These are phyloP conservation scores for Conopomorpha cramerella DNA, from an alignment of 1,140 invertebrate species.

Conservation along the genomic window DNA sequence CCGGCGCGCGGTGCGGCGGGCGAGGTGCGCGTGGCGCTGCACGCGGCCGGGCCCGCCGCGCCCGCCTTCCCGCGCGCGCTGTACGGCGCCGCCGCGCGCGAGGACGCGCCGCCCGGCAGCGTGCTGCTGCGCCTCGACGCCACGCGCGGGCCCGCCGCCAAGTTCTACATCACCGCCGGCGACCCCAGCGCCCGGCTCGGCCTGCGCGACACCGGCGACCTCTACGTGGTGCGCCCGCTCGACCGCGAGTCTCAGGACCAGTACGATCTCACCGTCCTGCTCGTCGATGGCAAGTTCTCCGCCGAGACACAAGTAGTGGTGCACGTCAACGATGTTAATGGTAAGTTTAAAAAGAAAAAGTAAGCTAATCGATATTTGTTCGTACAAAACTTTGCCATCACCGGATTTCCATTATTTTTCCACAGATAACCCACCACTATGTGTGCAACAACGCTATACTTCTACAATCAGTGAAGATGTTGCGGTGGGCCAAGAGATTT, in stretches of 20 bases:
- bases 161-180: conserved; percentile 79
- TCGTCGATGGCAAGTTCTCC: conserved; percentile 85
- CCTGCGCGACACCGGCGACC: conserved; percentile 77
- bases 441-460: conserved; percentile 74
- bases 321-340: conserved; percentile 85
- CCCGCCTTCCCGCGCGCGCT: conserved; percentile 72
- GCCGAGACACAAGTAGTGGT: conserved; percentile 72
- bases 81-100: conserved; percentile 72
- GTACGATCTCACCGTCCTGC: conserved; percentile 75
- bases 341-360: conserved; percentile 42
- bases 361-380: conserved; percentile 14
- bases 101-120: conserved; percentile 81
- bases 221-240: conserved; percentile 76
- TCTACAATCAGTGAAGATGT: conserved; percentile 75
- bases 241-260: conserved; percentile 74
- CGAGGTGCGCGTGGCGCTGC: conserved; percentile 74
- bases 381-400: too few species aligned
- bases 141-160: too few species aligned
- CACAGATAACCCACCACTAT: conserved; percentile 84
- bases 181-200: conserved; percentile 79
- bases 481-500: conserved; percentile 71
- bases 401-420: too few species aligned
- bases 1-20: conserved; percentile 75
- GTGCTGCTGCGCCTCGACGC: too few species aligned
- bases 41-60: conserved; percentile 84